A percentile compares a stretch with the other conserved stretches of the same genome.
These are phyloP conservation scores for Centruroides vittatus DNA, from an alignment of 1,140 invertebrate species.

Conservation along the genomic window DNA sequence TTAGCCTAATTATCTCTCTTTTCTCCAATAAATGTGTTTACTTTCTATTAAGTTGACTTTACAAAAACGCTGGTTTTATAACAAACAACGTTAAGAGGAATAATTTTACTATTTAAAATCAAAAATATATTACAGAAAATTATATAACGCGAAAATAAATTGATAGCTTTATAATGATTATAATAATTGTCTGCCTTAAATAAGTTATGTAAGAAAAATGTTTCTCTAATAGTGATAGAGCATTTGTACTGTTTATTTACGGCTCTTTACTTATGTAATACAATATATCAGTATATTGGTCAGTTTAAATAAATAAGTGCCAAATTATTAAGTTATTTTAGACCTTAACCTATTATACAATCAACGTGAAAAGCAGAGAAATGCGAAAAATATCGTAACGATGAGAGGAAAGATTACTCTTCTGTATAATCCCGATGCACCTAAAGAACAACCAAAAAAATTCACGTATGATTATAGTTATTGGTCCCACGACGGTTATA, in stretches of 20 bases:
- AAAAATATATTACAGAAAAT: no score
- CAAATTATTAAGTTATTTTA: neutral
- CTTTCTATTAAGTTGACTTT: neutral
- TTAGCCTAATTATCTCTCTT: neutral
- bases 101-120: no score
- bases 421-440: slow-evolving; percentile 36
- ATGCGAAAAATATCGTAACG: slow-evolving; percentile 38
- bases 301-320: no score
- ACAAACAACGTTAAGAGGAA: neutral
- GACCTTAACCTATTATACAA: slow-evolving; percentile 27
- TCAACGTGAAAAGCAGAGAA: slow-evolving; percentile 38
- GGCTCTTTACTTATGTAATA: no score
- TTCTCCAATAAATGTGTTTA: neutral
- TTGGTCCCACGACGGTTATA: slow-evolving; percentile 47
- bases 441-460: slow-evolving; percentile 30
- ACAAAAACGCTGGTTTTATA: neutral
- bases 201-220: no score
- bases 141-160: no score
- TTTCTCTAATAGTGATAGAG: no score
- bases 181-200: no score
- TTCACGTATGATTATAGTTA: slow-evolving; percentile 46
- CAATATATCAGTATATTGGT: no score
- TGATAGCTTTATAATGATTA: no score
- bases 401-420: slow-evolving; percentile 39
- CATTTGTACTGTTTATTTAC: no score